phyloP scores from a whole-genome alignment of 2,113 vertebrate species.

The Callipepla squamata region DNA sequence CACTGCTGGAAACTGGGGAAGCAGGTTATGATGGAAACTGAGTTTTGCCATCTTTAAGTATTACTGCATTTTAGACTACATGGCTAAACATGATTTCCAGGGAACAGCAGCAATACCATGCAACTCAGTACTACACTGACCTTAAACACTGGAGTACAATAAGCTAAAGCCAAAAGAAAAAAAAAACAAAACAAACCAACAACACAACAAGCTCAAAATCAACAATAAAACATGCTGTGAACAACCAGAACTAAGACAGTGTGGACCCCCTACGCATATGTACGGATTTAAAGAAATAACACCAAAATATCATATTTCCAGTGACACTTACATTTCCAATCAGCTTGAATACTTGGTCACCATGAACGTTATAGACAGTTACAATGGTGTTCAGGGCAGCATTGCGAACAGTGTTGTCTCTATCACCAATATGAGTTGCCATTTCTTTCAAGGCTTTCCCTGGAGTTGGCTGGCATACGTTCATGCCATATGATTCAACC shows the following conservation, averaged over 20 bases:
- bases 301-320: not conserved
- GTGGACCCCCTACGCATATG: accelerated
- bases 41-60: not conserved
- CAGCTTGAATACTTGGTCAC: constrained; percentile 97
- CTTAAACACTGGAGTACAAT: not conserved
- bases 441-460: constrained; percentile 97
- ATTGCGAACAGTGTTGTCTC: constrained; percentile 95
- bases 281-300: not conserved
- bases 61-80: not conserved
- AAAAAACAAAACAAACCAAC: not conserved
- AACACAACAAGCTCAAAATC: not conserved
- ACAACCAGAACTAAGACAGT: not conserved
- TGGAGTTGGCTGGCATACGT: constrained; percentile 94
- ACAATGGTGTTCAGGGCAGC: constrained; percentile 97
- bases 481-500: constrained; percentile 94
- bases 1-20: not conserved
- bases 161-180: not conserved
- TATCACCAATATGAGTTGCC: constrained; percentile 92
- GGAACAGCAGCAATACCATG: not conserved
- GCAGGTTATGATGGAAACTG: not conserved
- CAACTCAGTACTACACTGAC: not conserved
- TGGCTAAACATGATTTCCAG: not conserved
- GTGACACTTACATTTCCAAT: constrained; percentile 92
- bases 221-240: not conserved
- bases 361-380: constrained; percentile 92